Evolutionary conservation across 2,797 vertebrate species (phyloP), one percentile per base, ranked within the genome.

Genomic region (Pitangus sulphuratus): DNA sequence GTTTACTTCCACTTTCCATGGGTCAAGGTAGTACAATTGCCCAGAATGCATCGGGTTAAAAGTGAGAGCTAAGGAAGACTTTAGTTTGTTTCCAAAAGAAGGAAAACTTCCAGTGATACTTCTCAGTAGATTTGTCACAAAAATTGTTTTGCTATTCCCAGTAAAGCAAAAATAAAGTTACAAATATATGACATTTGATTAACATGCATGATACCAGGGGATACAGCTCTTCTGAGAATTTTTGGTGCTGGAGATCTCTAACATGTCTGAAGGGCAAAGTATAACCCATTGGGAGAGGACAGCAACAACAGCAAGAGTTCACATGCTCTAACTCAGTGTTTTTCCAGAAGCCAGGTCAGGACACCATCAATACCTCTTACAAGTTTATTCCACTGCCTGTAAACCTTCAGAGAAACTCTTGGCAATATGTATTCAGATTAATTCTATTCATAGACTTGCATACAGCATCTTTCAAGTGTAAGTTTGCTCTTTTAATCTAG

Each of bases 121-220:
- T 82, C 39, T 58, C 31, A 44, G 57, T 18, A 61, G 17, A 54
- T 71, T 39, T 71, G 26, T 37, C 8, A 61, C 3, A 12, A 76
- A 87, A 82, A 50, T 15, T 40, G 19, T 64, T 89, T 84, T 40
- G 26, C 19, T 81, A 11, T 68, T 90, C 24, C 21, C 39, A 88
- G 30, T 75, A 75, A 81, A 71, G 22, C 15, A 91, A 74, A 84
- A 84, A 50, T 31, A 62, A 53, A 72, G 57, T 72, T 18, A 42
- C 9, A 68, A 51, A 7, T 40, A 76, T 54, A 7, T 35, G n/a
- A 61, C 14, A 37, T 60, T 81, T 54, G n/a, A 75, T 92, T 58
- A 69, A 57, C 0, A 0, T 13, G 8, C 50, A 44, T 72, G 57
- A 65, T 2, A 6, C 4, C 40, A 56, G 25, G 9, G 14, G 26